These are phyloP conservation scores for Cantharis rufa DNA, from an alignment of 2,888 invertebrate genomes.

Conservation along the genomic window DNA sequence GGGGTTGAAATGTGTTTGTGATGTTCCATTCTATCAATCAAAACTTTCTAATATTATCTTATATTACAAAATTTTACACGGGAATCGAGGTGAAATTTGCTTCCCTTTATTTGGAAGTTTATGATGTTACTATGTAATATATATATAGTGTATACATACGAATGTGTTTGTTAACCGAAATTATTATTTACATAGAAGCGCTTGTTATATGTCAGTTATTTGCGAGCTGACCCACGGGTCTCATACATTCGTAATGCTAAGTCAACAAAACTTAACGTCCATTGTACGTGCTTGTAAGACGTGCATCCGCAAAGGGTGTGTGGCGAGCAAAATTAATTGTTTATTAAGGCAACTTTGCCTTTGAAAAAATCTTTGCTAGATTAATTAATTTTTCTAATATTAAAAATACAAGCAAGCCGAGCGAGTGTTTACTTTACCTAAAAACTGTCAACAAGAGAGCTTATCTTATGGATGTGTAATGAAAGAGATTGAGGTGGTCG, in stretches of 20 bases:
- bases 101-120: constrained; percentile 1
- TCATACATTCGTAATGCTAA: constrained; percentile 55
- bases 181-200: constrained; percentile 58
- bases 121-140: not conserved
- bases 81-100: not conserved
- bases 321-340: constrained; percentile 17
- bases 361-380: constrained; percentile 9
- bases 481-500: constrained; percentile 9
- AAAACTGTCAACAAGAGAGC: constrained; percentile 10
- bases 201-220: constrained; percentile 53
- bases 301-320: not conserved
- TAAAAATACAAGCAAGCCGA: not conserved
- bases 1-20: constrained; percentile 37
- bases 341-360: constrained; percentile 19
- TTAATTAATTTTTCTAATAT: constrained; percentile 18
- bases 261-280: constrained; percentile 46
- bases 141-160: constrained; percentile 33
- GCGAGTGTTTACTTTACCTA: constrained; percentile 16
- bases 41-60: constrained; percentile 33
- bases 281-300: constrained; percentile 25
- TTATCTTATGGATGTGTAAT: constrained; percentile 13
- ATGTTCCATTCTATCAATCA: constrained; percentile 40
- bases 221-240: constrained; percentile 51
- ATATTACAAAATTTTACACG: constrained; percentile 27
- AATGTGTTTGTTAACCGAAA: constrained; percentile 58